phyloP scores from a whole-genome alignment of 2,888 invertebrate species.

The Trissoscelio sp. region DNA sequence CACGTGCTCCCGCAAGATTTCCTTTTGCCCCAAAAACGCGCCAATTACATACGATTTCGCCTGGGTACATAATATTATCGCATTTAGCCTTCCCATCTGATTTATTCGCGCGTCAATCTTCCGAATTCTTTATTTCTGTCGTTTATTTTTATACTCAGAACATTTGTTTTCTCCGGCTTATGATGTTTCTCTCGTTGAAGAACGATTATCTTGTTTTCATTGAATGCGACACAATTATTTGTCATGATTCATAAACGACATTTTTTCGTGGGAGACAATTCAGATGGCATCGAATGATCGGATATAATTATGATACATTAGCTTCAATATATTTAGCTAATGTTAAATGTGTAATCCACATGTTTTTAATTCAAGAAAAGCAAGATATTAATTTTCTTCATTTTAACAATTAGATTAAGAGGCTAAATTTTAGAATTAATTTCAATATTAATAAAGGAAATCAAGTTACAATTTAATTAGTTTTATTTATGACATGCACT shows the following conservation, averaged over 20 bases:
- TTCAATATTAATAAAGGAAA: too few species aligned
- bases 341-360: too few species aligned
- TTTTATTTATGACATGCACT: too few species aligned
- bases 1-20: slow-evolving; percentile 62
- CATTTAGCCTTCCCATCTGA: slow-evolving; percentile 28
- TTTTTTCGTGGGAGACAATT: too few species aligned
- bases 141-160: slow-evolving; percentile 42
- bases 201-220: slow-evolving; percentile 48
- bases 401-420: too few species aligned
- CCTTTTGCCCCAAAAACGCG: slow-evolving; percentile 38
- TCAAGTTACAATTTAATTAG: too few species aligned
- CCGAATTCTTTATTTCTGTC: slow-evolving; percentile 42
- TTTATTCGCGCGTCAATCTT: slow-evolving; percentile 46
- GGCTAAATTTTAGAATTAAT: too few species aligned
- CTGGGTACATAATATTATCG: slow-evolving; percentile 51
- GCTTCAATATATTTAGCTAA: too few species aligned
- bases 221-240: slow-evolving; percentile 39
- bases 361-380: too few species aligned
- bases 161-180: slow-evolving; percentile 37
- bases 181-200: slow-evolving; percentile 14
- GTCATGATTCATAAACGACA: slow-evolving; percentile 23
- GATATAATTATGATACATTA: too few species aligned
- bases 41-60: slow-evolving; percentile 50
- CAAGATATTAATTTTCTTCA: too few species aligned
- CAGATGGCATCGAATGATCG: too few species aligned